Evolutionary conservation across 2,113 vertebrate genomes (phyloP).

Genomic region (Tetraodon nigroviridis): DNA sequence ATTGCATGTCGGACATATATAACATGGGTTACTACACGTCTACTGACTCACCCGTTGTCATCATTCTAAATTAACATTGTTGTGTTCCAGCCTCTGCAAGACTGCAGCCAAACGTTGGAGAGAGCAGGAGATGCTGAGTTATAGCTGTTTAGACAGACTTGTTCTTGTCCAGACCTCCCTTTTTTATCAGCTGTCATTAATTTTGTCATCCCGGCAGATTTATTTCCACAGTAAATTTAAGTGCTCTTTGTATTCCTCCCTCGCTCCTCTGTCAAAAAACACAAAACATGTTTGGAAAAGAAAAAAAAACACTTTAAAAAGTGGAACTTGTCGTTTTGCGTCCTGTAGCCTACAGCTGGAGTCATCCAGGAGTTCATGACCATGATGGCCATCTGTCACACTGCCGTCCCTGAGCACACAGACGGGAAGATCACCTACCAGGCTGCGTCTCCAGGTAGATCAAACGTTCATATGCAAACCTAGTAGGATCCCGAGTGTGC

Average conservation of each 20-base stretch:
- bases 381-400: conserved; percentile 99
- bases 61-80: conserved; percentile 3
- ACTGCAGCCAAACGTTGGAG: not conserved
- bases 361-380: conserved; percentile 97
- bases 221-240: not conserved
- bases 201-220: too few species aligned
- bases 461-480: conserved; percentile 3
- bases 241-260: too few species aligned
- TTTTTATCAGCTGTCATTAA: not conserved
- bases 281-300: not conserved
- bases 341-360: conserved; percentile 85
- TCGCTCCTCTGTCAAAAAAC: conserved; percentile 8
- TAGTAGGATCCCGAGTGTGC: not conserved
- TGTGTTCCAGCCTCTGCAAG: conserved; percentile 19
- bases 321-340: conserved; percentile 31
- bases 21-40: conserved; percentile 22
- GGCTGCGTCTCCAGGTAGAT: conserved; percentile 93
- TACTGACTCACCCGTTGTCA: conserved; percentile 19
- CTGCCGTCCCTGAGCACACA: conserved; percentile 88
- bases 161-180: not conserved
- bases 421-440: conserved; percentile 89
- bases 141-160: not conserved
- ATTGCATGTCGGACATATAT: not conserved
- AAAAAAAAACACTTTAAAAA: conserved; percentile 2
- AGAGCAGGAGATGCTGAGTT: not conserved